These are phyloP conservation scores for Dasysyrphus tricinctus DNA, from an alignment of 2,888 invertebrate genomes.

Conservation along the genomic window DNA sequence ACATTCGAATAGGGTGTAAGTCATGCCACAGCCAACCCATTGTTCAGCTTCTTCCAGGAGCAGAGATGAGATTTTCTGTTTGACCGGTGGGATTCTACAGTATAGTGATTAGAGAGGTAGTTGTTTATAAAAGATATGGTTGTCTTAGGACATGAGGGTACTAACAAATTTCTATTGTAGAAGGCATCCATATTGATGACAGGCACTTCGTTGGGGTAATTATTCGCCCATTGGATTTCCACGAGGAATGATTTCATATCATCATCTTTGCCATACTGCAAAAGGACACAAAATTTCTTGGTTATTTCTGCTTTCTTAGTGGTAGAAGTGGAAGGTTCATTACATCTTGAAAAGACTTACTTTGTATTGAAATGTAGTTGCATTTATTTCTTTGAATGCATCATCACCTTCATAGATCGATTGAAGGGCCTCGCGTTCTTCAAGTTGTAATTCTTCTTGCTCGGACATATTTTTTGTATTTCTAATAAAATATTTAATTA, in stretches of 20 bases:
- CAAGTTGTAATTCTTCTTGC: slow-evolving; percentile 88
- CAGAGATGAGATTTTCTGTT: slow-evolving; percentile 87
- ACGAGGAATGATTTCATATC: slow-evolving; percentile 91
- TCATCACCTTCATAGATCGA: slow-evolving; percentile 98
- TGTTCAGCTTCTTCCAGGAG: slow-evolving; percentile 90
- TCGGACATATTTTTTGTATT: slow-evolving; percentile 84
- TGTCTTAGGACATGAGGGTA: slow-evolving; percentile 77
- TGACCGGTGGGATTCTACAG: slow-evolving; percentile 87
- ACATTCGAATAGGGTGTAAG: slow-evolving; percentile 96
- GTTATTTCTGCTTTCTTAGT: neutral
- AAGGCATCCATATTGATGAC: slow-evolving; percentile 94
- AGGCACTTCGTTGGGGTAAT: slow-evolving; percentile 94
- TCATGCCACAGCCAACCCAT: slow-evolving; percentile 96
- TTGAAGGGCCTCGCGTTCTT: slow-evolving; percentile 94
- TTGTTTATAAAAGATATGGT: neutral
- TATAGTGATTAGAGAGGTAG: slow-evolving; percentile 1
- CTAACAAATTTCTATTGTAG: slow-evolving; percentile 96
- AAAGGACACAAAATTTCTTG: neutral
- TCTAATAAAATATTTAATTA: neutral
- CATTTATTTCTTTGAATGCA: slow-evolving; percentile 91
- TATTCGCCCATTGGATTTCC: slow-evolving; percentile 93
- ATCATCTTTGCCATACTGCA: slow-evolving; percentile 92
- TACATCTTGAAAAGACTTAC: slow-evolving; percentile 83
- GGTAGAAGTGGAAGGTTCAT: slow-evolving; percentile 1
- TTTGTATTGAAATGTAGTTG: slow-evolving; percentile 95